Percentiles rank a stretch among this genome's conserved stretches.
Conservation (phyloP, 2,113 vertebrate species). For the Mugil cephalus region DNA sequence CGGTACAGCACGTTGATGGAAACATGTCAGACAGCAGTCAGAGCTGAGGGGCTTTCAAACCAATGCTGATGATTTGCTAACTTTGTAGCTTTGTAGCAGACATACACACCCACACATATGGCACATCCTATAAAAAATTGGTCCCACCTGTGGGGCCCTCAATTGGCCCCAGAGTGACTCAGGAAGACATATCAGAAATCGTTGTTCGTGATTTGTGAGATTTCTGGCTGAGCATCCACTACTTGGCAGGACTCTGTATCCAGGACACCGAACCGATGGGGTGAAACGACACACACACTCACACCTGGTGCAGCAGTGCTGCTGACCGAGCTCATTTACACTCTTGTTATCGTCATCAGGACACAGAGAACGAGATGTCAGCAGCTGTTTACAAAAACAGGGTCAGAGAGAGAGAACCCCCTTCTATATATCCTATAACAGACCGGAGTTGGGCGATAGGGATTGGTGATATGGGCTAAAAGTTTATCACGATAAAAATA, state of each 20-base stretch:
- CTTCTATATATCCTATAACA: too few relatives aligned
- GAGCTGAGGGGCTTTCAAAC: slow-evolving; percentile 30
- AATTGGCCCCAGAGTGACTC: too few relatives aligned
- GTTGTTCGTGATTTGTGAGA: neutral
- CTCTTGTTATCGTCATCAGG: slow-evolving; percentile 47
- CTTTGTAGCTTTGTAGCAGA: neutral
- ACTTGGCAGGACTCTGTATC: slow-evolving; percentile 14
- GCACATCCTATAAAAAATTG: neutral
- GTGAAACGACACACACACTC: slow-evolving; percentile 27
- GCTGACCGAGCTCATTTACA: slow-evolving; percentile 48
- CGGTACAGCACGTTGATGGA: slow-evolving; percentile 1
- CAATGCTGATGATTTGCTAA: neutral
- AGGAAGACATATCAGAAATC: neutral
- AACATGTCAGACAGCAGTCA: slow-evolving; percentile 11
- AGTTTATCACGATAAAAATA: too few relatives aligned
- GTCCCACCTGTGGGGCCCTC: too few relatives aligned
- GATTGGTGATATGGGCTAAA: too few relatives aligned
- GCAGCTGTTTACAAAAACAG: slow-evolving; percentile 46
- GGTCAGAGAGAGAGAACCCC: slow-evolving; percentile 8
- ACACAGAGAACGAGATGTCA: slow-evolving; percentile 44
- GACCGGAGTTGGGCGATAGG: too few relatives aligned
- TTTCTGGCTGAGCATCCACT: neutral
- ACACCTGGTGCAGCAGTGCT: slow-evolving; percentile 20
- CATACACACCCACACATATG: neutral
- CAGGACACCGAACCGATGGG: slow-evolving; percentile 13